Percentiles rank a stretch among this genome's conserved stretches.
Evolutionary conservation across 2,888 invertebrate species (phyloP).

Genomic region (Crepidodera aurea): DNA sequence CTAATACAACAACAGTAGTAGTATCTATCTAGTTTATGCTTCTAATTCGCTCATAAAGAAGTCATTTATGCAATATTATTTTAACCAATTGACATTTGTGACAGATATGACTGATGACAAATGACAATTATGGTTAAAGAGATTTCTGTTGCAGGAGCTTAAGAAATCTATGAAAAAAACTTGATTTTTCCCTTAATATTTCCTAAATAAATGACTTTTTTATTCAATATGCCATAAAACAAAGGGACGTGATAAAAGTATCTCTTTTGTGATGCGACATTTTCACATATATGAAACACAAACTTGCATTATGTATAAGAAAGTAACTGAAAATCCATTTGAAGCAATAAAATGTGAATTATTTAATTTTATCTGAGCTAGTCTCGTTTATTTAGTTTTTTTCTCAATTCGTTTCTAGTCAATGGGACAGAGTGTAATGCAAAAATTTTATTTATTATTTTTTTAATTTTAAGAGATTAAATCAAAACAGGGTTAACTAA

Average conservation of each 20-base stretch:
- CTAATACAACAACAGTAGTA: constrained; percentile 83
- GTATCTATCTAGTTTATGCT: constrained; percentile 4
- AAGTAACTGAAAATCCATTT: constrained; percentile 12
- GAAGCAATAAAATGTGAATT: neutral
- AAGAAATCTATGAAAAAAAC: too few species aligned
- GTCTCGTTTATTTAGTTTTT: constrained; percentile 9
- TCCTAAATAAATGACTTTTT: neutral
- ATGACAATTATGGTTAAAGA: too few species aligned
- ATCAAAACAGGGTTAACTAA: too few species aligned
- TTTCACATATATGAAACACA: too few species aligned
- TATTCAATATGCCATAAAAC: neutral
- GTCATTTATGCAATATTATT: neutral
- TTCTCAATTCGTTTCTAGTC: constrained; percentile 25
- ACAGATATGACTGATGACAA: too few species aligned
- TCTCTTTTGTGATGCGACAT: neutral
- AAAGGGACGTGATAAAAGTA: neutral
- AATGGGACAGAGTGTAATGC: constrained; percentile 30
- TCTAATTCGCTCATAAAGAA: constrained; percentile 1
- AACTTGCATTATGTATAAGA: neutral
- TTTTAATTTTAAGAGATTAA: neutral
- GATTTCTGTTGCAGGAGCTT: too few species aligned
- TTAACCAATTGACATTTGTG: neutral
- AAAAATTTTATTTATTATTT: too few species aligned
- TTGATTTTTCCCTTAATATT: too few species aligned
- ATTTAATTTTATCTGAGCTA: constrained; percentile 3